phyloP scores from a whole-genome alignment of 2,113 vertebrate species.

The Spermophilus dauricus region DNA sequence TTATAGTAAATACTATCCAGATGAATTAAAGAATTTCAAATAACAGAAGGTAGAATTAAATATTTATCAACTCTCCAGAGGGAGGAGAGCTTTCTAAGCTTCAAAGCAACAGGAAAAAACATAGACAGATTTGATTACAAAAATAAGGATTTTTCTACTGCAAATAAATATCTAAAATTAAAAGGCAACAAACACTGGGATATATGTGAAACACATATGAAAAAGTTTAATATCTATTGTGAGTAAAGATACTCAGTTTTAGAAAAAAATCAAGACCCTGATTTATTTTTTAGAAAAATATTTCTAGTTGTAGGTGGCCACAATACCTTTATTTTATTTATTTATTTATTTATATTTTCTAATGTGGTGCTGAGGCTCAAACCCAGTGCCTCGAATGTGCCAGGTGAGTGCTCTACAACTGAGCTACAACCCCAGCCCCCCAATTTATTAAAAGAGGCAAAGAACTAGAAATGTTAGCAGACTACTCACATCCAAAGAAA shows the following conservation, averaged over 20 bases:
- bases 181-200: conserved; percentile 57
- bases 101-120: conserved; percentile 42
- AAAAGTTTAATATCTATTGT: conserved; percentile 45
- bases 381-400: too few species aligned
- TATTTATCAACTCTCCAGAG: conserved; percentile 57
- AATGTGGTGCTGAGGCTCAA: too few species aligned
- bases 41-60: conserved; percentile 69
- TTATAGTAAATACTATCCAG: conserved; percentile 2
- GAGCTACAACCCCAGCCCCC: too few species aligned
- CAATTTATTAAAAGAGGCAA: conserved; percentile 40
- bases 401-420: too few species aligned
- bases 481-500: conserved; percentile 46
- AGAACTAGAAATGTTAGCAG: conserved; percentile 18
- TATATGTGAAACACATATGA: conserved; percentile 33
- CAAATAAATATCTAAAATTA: conserved; percentile 64
- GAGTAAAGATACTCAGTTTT: background rate
- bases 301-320: too few species aligned
- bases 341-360: too few species aligned
- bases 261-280: conserved; percentile 43
- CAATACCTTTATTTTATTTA: too few species aligned
- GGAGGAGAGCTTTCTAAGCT: conserved; percentile 25
- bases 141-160: conserved; percentile 49
- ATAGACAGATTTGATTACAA: conserved; percentile 66
- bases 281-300: background rate
- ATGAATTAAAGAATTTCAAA: conserved; percentile 72